Conservation (phyloP, 2,113 vertebrate genomes). For the Microtus ochrogaster region DNA sequence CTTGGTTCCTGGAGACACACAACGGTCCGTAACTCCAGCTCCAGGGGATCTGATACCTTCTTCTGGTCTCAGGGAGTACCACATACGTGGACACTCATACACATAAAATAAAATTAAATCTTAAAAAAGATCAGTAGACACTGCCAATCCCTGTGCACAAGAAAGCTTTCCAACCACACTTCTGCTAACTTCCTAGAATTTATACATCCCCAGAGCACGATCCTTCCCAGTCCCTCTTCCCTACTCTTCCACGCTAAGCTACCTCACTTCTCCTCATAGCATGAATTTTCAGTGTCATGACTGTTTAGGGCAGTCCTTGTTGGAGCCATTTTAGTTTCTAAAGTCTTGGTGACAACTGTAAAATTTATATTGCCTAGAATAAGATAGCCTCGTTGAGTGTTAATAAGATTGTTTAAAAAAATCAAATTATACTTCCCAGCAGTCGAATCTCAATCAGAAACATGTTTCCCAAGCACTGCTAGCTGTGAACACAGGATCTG, state of each 20-base stretch:
- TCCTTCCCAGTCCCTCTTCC: neutral
- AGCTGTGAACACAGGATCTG: neutral
- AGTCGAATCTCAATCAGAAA: neutral
- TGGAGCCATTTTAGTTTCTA: neutral
- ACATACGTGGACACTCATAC: neutral
- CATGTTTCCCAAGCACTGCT: neutral
- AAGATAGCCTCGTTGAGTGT: neutral
- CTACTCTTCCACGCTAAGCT: neutral
- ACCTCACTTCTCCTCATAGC: no score
- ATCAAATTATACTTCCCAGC: neutral
- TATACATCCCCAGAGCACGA: neutral
- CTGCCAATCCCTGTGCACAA: fast-evolving
- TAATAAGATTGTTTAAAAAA: no score
- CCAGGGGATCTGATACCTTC: neutral
- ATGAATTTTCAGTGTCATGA: neutral
- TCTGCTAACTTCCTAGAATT: neutral
- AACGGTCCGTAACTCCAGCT: neutral
- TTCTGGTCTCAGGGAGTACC: neutral
- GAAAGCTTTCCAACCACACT: neutral
- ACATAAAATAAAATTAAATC: neutral
- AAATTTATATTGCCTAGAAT: neutral
- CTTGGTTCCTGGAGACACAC: neutral
- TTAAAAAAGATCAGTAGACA: neutral
- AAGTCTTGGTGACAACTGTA: neutral
- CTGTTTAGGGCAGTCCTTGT: neutral